Base-by-base conservation (phyloP, 1,140 invertebrate genomes). In the Bombus waltoni region DNA sequence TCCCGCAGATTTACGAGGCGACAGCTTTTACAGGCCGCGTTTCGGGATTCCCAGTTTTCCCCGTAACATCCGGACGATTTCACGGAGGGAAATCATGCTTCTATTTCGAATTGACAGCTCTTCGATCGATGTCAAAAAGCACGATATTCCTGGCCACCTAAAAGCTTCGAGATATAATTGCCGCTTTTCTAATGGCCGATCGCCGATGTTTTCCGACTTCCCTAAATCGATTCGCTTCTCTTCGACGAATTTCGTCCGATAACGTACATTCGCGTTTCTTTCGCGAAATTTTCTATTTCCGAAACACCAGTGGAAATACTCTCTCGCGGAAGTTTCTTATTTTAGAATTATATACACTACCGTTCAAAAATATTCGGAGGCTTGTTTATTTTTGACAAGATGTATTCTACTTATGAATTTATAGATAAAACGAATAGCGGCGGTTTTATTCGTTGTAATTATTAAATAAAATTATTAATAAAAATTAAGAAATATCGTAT, bases 21-120 rank as follows among this genome's bases (percentile, higher is more conserved):
- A 77, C 83, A 84, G 83, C 83, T 88, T 88, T 89, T 89, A 82
- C 74, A 42, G 59, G 42, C 62, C n/a, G 75, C 87, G 83, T 91
- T 92, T 85, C 84, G 86, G 86, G 88, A 90, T 91, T 91, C 85
- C 77, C 70, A 91, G 87, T 91, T 92, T 89, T 88, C 86, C 82
- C 80, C 80, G 42, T 40, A 74, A 86, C 72, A 73, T 83, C 71
- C 70, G 84, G 78, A 86, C 88, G 91, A 89, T 90, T 91, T 90
- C 83, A 85, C 62, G 83, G 65, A 9, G 22, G 53, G 40, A 32
- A 80, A 72, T 80, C 76, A 65, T 72, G 32, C 40, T 53, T 84
- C 47, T 44, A 79, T 79, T 71, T 47, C 68, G 28, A 80, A 72
- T 68, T 72, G 77, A 85, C 77, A 72, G 32, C 53, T 15, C 25